These are phyloP conservation scores for Drosophila subpulchrella DNA, from an alignment of 1,140 invertebrate genomes.

Conservation along the genomic window DNA sequence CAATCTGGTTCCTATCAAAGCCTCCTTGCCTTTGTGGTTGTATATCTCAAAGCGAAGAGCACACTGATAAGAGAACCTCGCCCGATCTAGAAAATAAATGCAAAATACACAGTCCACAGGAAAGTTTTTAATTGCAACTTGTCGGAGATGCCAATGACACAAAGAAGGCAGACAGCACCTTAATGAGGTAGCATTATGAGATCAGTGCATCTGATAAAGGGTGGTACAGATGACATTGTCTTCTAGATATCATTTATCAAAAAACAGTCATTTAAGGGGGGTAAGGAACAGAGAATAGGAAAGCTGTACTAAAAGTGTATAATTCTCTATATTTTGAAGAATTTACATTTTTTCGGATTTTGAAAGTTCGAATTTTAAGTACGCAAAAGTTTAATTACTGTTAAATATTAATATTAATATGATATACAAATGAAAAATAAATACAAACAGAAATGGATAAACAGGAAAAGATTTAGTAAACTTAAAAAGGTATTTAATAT, in stretches of 20 bases:
- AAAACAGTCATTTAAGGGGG: conserved; percentile 9
- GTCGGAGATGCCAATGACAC: conserved; percentile 14
- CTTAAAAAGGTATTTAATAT: too few species aligned
- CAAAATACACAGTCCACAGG: conserved; percentile 23
- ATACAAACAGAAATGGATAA: too few species aligned
- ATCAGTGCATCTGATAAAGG: conserved; percentile 28
- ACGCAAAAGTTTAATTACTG: too few species aligned
- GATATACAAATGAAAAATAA: too few species aligned
- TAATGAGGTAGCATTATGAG: conserved; percentile 31
- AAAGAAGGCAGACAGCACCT: conserved; percentile 15
- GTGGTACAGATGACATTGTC: conserved; percentile 2
- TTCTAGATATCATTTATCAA: conserved; percentile 17
- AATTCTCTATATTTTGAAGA: too few species aligned
- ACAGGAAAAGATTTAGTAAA: too few species aligned
- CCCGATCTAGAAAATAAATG: conserved; percentile 32
- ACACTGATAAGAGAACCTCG: conserved; percentile 46
- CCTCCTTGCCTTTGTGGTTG: conserved; percentile 4
- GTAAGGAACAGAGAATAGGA: too few species aligned
- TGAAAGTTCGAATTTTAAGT: too few species aligned
- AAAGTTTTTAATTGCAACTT: conserved; percentile 61
- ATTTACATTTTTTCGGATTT: too few species aligned
- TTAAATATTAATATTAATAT: too few species aligned
- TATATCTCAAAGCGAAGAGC: conserved; percentile 26
- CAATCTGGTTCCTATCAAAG: conserved; percentile 43
- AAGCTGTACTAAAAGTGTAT: too few species aligned